phyloP scores from a whole-genome alignment of 37 sponge, comb jelly and placozoan species.

The Bolinopsis microptera region DNA sequence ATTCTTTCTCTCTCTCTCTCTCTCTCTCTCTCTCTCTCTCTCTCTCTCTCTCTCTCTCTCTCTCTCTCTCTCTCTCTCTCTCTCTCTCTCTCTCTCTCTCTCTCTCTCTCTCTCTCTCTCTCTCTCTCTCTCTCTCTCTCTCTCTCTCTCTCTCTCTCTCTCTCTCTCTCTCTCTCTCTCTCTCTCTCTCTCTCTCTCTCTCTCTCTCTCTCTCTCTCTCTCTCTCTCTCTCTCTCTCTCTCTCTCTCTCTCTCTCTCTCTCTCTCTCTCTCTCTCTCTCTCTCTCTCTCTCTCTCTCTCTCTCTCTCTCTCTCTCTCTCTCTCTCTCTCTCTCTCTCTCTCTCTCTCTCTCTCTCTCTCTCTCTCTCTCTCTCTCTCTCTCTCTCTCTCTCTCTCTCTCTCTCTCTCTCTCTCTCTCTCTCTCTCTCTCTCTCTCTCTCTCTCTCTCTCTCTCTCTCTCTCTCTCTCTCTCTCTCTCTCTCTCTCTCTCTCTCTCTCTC shows the following conservation, averaged over 20 bases:
- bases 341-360: no score
- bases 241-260: no score
- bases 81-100: constrained; percentile 7
- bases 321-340: no score
- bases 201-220: neutral
- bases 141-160: neutral
- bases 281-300: no score
- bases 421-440: neutral
- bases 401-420: neutral
- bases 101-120: constrained; percentile 7
- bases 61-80: constrained; percentile 7
- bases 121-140: neutral
- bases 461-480: neutral
- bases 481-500: neutral
- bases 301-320: no score
- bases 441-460: neutral
- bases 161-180: constrained; percentile 7
- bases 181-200: neutral
- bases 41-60: neutral
- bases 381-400: neutral
- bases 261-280: no score
- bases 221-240: no score
- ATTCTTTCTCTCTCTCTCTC: neutral
- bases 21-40: neutral
- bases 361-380: no score